Conservation (phyloP, 2,113 vertebrate species). For the Sialia sialis region DNA sequence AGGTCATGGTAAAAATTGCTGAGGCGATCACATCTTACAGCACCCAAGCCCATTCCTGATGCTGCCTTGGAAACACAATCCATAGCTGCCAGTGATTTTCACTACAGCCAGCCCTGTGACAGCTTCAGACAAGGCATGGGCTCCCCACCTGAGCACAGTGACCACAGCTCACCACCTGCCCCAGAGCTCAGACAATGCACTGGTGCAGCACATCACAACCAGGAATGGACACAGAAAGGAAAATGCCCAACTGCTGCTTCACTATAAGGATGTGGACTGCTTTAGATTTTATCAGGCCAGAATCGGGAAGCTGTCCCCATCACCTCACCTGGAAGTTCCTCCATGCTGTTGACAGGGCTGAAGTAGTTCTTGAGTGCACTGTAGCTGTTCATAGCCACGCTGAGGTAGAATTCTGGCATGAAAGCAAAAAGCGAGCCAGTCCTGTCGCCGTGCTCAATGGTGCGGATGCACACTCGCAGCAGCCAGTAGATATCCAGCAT, state of each 20-base stretch:
- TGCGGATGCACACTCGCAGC: constrained; percentile 87
- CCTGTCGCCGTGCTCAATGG: constrained; percentile 87
- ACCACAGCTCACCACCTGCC: not conserved
- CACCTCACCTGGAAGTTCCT: constrained; percentile 87
- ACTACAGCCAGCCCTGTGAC: not conserved
- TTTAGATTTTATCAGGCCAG: not conserved
- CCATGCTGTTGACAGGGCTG: constrained; percentile 92
- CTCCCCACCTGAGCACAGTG: not conserved
- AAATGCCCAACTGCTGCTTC: not conserved
- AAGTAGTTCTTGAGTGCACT: constrained; percentile 98
- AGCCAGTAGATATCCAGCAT: constrained; percentile 98
- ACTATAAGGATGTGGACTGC: not conserved
- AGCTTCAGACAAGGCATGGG: not conserved
- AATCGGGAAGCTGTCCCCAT: not conserved
- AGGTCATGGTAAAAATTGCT: not conserved
- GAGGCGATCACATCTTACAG: not conserved
- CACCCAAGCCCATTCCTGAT: not conserved
- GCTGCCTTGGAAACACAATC: not conserved
- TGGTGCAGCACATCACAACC: not conserved
- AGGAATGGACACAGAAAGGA: not conserved
- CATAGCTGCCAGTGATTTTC: not conserved
- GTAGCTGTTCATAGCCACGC: constrained; percentile 97
- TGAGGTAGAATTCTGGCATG: constrained; percentile 96
- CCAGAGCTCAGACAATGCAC: not conserved
- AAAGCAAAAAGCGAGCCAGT: constrained; percentile 90